phyloP scores from a whole-genome alignment of 2,888 invertebrate species.

The Cynaeus angustus region DNA sequence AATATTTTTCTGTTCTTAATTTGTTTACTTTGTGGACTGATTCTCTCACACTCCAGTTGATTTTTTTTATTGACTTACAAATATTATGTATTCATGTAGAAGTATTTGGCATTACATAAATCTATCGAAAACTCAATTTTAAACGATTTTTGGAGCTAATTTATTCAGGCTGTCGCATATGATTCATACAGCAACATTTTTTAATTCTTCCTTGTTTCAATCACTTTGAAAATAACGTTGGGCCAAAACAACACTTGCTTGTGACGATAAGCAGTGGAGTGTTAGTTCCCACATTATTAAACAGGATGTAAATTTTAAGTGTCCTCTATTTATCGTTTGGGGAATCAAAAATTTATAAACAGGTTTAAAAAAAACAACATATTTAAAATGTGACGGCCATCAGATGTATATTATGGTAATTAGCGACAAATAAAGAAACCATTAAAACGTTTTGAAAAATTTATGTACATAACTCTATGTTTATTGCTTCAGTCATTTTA shows the following conservation, averaged over 20 bases:
- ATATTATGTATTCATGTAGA: background rate
- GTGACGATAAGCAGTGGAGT: slow-evolving; percentile 1
- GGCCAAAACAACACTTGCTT: background rate
- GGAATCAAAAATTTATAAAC: slow-evolving; percentile 15
- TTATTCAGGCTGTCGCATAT: slow-evolving; percentile 1
- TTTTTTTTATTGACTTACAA: too few species aligned
- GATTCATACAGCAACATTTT: slow-evolving; percentile 13
- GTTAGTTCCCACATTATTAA: slow-evolving; percentile 35
- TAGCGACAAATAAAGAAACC: slow-evolving; percentile 11
- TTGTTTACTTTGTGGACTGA: too few species aligned
- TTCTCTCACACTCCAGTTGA: too few species aligned
- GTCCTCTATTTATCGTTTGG: slow-evolving; percentile 20
- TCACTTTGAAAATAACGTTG: slow-evolving; percentile 4
- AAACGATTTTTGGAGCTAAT: slow-evolving; percentile 11
- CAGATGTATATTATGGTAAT: slow-evolving; percentile 17
- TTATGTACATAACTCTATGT: slow-evolving; percentile 3
- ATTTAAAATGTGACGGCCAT: slow-evolving; percentile 2
- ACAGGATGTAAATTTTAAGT: slow-evolving; percentile 25
- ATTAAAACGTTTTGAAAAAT: slow-evolving; percentile 1
- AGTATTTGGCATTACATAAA: slow-evolving; percentile 1
- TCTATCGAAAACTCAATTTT: background rate
- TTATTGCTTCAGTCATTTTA: background rate
- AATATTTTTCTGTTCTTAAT: too few species aligned
- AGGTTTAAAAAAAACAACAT: slow-evolving; percentile 15
- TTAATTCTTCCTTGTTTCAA: slow-evolving; percentile 9